phyloP scores from a whole-genome alignment of 1,140 invertebrate genomes.

The Drosophila busckii region DNA sequence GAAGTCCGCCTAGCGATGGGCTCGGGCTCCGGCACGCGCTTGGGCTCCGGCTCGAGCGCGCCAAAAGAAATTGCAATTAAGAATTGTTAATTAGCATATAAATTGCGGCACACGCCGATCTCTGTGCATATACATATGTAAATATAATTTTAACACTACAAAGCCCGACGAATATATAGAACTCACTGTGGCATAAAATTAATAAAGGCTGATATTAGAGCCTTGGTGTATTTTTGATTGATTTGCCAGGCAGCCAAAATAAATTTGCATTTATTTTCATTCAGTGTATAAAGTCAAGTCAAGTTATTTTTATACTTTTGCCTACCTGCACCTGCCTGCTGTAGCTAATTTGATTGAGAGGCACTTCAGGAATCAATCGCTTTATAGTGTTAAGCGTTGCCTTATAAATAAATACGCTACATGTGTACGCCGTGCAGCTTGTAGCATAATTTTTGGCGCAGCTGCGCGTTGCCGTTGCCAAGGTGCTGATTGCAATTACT shows the following conservation, averaged over 20 bases:
- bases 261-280: not conserved
- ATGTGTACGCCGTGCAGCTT: too few species aligned
- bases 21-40: not conserved
- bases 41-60: not conserved
- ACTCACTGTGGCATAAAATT: too few species aligned
- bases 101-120: constrained; percentile 37
- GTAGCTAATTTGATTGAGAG: too few species aligned
- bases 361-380: not conserved
- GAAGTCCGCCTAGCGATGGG: not conserved
- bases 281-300: too few species aligned
- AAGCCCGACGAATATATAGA: too few species aligned
- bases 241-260: not conserved
- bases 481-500: constrained; percentile 74
- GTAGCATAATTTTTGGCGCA: constrained; percentile 50
- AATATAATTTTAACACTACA: constrained; percentile 47
- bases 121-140: constrained; percentile 16
- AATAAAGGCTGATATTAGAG: too few species aligned
- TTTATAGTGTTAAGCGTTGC: constrained; percentile 48
- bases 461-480: constrained; percentile 49
- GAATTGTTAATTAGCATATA: constrained; percentile 69
- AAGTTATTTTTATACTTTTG: too few species aligned
- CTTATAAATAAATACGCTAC: constrained; percentile 70
- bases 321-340: too few species aligned
- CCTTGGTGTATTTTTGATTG: not conserved
- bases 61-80: constrained; percentile 45